Evolutionary conservation across 2,888 invertebrate species (phyloP), one percentile per base, ranked within the genome.

Genomic region (Nysson spinosus): DNA sequence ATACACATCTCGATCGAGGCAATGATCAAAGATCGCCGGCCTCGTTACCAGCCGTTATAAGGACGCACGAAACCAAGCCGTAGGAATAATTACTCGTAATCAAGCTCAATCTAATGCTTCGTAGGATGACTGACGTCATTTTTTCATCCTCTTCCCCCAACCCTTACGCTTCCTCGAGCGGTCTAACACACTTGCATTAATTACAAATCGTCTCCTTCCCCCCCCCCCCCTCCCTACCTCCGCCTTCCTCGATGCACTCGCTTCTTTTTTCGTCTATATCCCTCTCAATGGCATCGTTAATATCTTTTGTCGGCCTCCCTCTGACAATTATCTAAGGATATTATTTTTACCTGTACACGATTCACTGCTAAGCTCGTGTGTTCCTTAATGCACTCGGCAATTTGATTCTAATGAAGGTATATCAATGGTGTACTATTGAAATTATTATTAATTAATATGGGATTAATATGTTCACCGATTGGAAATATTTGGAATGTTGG

Each of bases 81-180:
- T 71, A 77, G 80, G 74, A 85, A 83, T 85, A 84, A 85, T 86
- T 85, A 85, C 81, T 83, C 81, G 81, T 82, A 85, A 85, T 85
- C 84, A 83, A 83, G 82, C 73, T 83, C 83, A 80, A 86, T 85
- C 85, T 85, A 84, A 83, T 83, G 81, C 81, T 70, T 76, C 65
- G 70, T 70, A 72, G 73, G 70, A 75, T 76, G 76, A 75, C 75
- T 76, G 65, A 69, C 62, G 70, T 70, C 72, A 77, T 68, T 69
- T 63, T 75, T 68, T 60, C 26, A 16, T 20, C 9, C 30, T 20
- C 22, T 17, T 47, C 34, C 3, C 30, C 19, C 30, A 46, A 49
- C 61, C 49, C 43, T 49, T 43, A 32, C n/a, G 40, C 52, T 52
- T 46, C 62, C 54, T 44, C 16, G n/a, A n/a, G n/a, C 28, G 22